Evolutionary conservation across 2,113 vertebrate species (phyloP).

Genomic region (Clarias gariepinus): DNA sequence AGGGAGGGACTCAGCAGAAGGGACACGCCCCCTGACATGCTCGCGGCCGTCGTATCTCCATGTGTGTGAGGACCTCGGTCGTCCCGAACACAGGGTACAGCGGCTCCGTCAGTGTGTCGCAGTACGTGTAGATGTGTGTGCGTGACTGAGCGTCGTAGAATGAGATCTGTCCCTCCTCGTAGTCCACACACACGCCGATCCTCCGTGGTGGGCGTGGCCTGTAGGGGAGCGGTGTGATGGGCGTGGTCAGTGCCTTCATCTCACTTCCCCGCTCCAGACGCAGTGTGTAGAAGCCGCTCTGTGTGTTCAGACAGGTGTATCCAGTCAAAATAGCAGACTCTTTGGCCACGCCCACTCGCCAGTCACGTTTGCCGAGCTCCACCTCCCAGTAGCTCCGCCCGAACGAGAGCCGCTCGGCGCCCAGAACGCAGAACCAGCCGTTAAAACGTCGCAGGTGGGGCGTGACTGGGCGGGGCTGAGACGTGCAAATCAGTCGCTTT

Average conservation of each 20-base stretch:
- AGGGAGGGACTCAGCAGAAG: constrained; percentile 62
- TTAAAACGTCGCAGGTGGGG: constrained; percentile 62
- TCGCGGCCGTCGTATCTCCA: constrained; percentile 65
- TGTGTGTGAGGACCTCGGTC: constrained; percentile 70
- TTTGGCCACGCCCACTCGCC: constrained; percentile 84
- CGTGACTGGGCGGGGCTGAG: constrained; percentile 63
- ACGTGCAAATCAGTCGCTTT: constrained; percentile 80
- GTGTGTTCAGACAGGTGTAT: constrained; percentile 68
- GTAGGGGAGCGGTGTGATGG: constrained; percentile 58
- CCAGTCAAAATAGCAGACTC: constrained; percentile 78
- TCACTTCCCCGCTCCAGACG: constrained; percentile 72
- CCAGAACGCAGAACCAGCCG: constrained; percentile 72
- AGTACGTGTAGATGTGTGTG: constrained; percentile 75
- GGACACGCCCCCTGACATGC: constrained; percentile 71
- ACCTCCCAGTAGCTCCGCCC: constrained; percentile 84
- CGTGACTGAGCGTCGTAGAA: constrained; percentile 74
- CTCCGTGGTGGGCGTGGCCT: constrained; percentile 64
- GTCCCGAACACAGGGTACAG: constrained; percentile 75
- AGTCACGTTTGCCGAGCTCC: constrained; percentile 80
- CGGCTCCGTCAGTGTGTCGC: constrained; percentile 69
- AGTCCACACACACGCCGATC: constrained; percentile 75
- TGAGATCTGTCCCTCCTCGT: constrained; percentile 74
- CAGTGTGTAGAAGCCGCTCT: constrained; percentile 71
- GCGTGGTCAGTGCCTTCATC: constrained; percentile 71
- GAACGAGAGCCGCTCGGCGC: constrained; percentile 57